A percentile compares a stretch with the other conserved stretches of the same genome.
Evolutionary conservation across 2,888 invertebrate species (phyloP).

Genomic region (Phortica okadai): DNA sequence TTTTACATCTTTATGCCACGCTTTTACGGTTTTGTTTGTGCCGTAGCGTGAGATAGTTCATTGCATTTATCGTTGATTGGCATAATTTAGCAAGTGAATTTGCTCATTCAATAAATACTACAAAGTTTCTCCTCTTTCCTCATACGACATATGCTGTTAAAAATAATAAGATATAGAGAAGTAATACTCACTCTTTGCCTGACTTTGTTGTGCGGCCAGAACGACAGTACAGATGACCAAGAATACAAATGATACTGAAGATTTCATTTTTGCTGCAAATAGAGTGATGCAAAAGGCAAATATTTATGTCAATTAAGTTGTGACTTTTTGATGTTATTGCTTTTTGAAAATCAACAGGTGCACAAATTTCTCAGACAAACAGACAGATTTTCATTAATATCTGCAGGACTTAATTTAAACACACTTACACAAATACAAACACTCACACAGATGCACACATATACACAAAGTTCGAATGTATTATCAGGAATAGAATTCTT

Average conservation of each 20-base stretch:
- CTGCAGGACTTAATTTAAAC: slow-evolving; percentile 24
- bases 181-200: slow-evolving; percentile 74
- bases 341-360: slow-evolving; percentile 33
- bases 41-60: no score
- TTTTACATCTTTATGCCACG: slow-evolving; percentile 46
- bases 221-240: slow-evolving; percentile 73
- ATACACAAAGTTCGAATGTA: slow-evolving; percentile 23
- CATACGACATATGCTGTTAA: no score
- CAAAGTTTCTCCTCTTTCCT: background rate
- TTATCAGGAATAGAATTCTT: background rate
- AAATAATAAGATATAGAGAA: background rate
- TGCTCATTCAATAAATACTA: slow-evolving; percentile 4
- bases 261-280: slow-evolving; percentile 72
- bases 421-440: slow-evolving; percentile 37
- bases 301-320: slow-evolving; percentile 3
- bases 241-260: slow-evolving; percentile 72
- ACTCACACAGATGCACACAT: slow-evolving; percentile 28
- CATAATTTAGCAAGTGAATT: no score
- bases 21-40: slow-evolving; percentile 65
- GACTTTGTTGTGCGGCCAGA: slow-evolving; percentile 73
- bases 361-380: background rate
- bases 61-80: no score
- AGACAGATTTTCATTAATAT: background rate
- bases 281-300: slow-evolving; percentile 34
- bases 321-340: background rate